phyloP scores from a whole-genome alignment of 2,888 invertebrate genomes.

The Tenodera sinensis region DNA sequence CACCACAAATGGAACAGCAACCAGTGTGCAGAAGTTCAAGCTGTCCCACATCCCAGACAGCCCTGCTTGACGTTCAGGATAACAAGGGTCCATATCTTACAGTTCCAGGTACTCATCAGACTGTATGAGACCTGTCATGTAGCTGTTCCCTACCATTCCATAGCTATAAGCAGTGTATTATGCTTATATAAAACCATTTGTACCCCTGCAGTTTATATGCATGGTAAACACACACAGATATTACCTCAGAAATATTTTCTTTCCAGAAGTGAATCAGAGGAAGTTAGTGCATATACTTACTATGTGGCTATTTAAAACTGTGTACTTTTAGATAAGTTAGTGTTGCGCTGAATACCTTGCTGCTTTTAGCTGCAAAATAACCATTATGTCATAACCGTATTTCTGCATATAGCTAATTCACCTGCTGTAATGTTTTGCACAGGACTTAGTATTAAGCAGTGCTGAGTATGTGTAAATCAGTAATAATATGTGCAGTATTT shows the following conservation, averaged over 20 bases:
- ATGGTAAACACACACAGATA: not conserved
- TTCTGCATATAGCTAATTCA: not conserved
- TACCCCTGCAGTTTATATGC: not conserved
- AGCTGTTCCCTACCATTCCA: not conserved
- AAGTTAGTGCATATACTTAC: not conserved
- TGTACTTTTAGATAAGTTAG: not conserved
- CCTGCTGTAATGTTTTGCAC: not conserved
- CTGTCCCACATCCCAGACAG: slow-evolving; percentile 45
- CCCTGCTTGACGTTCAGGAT: slow-evolving; percentile 46
- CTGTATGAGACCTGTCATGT: not conserved
- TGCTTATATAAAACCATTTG: not conserved
- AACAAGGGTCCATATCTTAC: slow-evolving; percentile 55
- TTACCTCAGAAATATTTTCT: not conserved
- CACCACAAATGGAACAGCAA: slow-evolving; percentile 34
- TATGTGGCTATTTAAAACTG: not conserved
- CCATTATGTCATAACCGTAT: not conserved
- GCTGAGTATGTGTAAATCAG: not conserved
- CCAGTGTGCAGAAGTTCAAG: slow-evolving; percentile 44
- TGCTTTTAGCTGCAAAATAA: not conserved
- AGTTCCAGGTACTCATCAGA: slow-evolving; percentile 50
- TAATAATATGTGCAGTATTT: not conserved
- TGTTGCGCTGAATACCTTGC: not conserved
- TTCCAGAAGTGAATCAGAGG: not conserved
- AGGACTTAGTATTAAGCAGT: not conserved
- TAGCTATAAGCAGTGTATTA: not conserved